Evolutionary conservation across 2,888 invertebrate species (phyloP).

Genomic region (Agonopterix subpropinquella): DNA sequence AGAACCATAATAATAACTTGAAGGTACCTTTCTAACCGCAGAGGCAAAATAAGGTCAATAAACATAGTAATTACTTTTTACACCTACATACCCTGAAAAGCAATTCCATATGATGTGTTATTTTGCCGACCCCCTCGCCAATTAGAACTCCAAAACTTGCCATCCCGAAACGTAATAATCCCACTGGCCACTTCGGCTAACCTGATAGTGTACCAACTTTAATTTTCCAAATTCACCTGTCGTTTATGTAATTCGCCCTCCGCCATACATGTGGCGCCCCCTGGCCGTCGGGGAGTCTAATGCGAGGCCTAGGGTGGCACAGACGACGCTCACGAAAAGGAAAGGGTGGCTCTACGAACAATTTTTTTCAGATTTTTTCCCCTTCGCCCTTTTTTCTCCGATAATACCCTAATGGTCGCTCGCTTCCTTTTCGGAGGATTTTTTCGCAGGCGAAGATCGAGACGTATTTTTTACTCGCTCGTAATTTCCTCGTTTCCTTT

Average conservation of each 20-base stretch:
- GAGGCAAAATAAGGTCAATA: too few relatives aligned
- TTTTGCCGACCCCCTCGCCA: slow-evolving; percentile 3
- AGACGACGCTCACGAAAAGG: slow-evolving; percentile 68
- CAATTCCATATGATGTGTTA: slow-evolving; percentile 7
- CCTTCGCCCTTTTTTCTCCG: slow-evolving; percentile 60
- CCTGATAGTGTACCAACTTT: slow-evolving; percentile 52
- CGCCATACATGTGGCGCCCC: slow-evolving; percentile 50
- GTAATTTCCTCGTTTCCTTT: slow-evolving; percentile 66
- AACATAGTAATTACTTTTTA: too few relatives aligned
- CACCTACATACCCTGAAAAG: background rate
- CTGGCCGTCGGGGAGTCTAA: slow-evolving; percentile 50
- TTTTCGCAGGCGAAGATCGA: slow-evolving; percentile 63
- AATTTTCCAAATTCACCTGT: slow-evolving; percentile 73
- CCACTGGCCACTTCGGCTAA: slow-evolving; percentile 26
- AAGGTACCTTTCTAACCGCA: too few relatives aligned
- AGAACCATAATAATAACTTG: too few relatives aligned
- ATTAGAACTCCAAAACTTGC: slow-evolving; percentile 12
- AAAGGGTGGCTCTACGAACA: slow-evolving; percentile 65
- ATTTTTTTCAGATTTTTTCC: slow-evolving; percentile 71
- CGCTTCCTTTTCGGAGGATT: slow-evolving; percentile 69
- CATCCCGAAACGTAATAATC: slow-evolving; percentile 20
- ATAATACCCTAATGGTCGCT: slow-evolving; percentile 75
- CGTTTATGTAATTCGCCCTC: slow-evolving; percentile 61
- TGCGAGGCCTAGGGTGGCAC: slow-evolving; percentile 52
- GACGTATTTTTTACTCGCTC: slow-evolving; percentile 65